Evolutionary conservation across 2,888 invertebrate species (phyloP).

Genomic region (Gryllus longicercus): DNA sequence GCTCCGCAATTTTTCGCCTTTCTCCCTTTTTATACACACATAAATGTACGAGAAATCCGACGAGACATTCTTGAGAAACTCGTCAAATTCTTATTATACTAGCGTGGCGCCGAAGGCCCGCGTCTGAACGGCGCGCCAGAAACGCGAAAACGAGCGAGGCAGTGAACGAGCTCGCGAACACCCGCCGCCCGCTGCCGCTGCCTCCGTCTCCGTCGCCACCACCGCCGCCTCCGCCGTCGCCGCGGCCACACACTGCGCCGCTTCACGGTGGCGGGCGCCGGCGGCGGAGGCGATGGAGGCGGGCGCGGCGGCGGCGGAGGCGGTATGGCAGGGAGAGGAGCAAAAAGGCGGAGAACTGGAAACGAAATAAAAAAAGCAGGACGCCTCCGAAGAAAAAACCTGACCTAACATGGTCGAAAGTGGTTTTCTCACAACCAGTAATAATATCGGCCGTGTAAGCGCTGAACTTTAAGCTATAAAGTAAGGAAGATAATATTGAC

Average conservation of each 20-base stretch:
- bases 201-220: too few species aligned
- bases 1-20: too few species aligned
- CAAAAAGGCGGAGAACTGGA: neutral
- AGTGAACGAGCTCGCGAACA: too few species aligned
- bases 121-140: too few species aligned
- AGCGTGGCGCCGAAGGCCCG: too few species aligned
- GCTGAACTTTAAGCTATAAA: constrained; percentile 17
- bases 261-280: neutral
- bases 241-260: neutral
- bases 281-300: neutral
- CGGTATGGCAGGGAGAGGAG: neutral
- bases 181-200: too few species aligned
- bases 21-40: too few species aligned
- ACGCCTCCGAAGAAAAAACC: constrained; percentile 17
- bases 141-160: too few species aligned
- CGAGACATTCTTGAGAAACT: too few species aligned
- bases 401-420: constrained; percentile 17
- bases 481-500: constrained; percentile 17
- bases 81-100: too few species aligned
- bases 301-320: neutral
- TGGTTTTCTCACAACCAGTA: constrained; percentile 1
- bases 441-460: constrained; percentile 10
- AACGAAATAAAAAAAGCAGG: neutral
- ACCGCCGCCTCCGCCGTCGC: neutral
- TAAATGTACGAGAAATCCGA: too few species aligned